Evolutionary conservation across 1,140 invertebrate species (phyloP).

Genomic region (Drosophila novamexicana): DNA sequence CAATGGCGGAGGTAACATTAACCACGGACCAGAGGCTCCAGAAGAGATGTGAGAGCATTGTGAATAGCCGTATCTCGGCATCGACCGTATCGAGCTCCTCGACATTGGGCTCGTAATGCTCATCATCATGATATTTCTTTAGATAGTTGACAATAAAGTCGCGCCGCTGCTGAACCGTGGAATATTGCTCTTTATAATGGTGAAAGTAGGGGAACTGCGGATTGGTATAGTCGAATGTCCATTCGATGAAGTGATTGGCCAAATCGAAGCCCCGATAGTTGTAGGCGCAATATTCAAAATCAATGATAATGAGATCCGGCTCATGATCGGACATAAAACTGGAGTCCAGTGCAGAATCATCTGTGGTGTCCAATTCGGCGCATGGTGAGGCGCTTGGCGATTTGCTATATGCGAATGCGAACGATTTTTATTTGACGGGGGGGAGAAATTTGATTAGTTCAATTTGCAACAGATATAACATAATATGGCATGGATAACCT

Average conservation of each 20-base stretch:
- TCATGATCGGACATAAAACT: slow-evolving; percentile 83
- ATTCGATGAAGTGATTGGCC: slow-evolving; percentile 98
- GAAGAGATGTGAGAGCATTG: slow-evolving; percentile 95
- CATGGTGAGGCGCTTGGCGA: slow-evolving; percentile 50
- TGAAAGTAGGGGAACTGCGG: slow-evolving; percentile 91
- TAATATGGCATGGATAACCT: slow-evolving; percentile 59
- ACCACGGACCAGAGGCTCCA: slow-evolving; percentile 97
- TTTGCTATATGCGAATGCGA: slow-evolving; percentile 36
- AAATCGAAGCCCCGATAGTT: slow-evolving; percentile 97
- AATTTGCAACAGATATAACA: neutral
- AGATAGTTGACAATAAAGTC: slow-evolving; percentile 75
- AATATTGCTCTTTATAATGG: slow-evolving; percentile 88
- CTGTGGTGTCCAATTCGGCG: slow-evolving; percentile 65
- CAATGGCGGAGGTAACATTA: slow-evolving; percentile 94
- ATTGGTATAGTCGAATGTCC: slow-evolving; percentile 95
- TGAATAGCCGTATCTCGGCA: slow-evolving; percentile 92
- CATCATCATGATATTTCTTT: slow-evolving; percentile 63
- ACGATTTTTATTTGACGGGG: neutral
- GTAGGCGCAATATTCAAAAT: slow-evolving; percentile 97
- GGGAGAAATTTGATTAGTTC: slow-evolving; percentile 14
- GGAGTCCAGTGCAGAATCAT: slow-evolving; percentile 68
- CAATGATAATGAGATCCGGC: slow-evolving; percentile 91
- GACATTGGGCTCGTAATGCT: slow-evolving; percentile 60
- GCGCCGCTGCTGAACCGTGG: slow-evolving; percentile 90
- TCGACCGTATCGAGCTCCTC: slow-evolving; percentile 64